These are phyloP conservation scores for Chelidonichthys spinosus DNA, from an alignment of 2,797 vertebrate species.

Conservation along the genomic window DNA sequence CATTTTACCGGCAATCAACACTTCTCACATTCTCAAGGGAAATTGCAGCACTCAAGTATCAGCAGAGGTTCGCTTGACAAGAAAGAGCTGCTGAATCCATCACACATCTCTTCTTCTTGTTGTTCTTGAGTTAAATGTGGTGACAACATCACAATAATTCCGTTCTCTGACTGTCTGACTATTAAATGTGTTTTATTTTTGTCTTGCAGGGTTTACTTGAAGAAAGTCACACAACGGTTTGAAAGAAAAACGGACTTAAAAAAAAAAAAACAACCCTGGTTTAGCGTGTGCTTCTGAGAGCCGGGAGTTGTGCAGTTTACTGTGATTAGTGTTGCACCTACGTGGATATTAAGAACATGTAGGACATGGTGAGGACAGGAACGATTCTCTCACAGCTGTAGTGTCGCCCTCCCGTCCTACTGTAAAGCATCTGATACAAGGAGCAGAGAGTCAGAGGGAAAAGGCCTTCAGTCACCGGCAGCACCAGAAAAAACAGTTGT, in stretches of 20 bases:
- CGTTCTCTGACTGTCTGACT: constrained; percentile 36
- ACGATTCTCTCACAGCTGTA: constrained; percentile 37
- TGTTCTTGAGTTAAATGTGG: constrained; percentile 15
- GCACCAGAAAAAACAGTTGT: constrained; percentile 42
- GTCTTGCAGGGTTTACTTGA: constrained; percentile 82
- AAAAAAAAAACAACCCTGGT: constrained; percentile 7
- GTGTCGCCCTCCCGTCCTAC: constrained; percentile 27
- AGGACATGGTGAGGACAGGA: constrained; percentile 66
- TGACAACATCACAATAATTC: constrained; percentile 10
- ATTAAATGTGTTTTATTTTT: constrained; percentile 66
- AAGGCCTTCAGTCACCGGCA: constrained; percentile 44
- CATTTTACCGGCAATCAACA: constrained; percentile 22
- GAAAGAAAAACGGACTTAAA: constrained; percentile 52
- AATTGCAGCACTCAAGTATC: neutral
- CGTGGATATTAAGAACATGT: constrained; percentile 46
- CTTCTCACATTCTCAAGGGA: neutral
- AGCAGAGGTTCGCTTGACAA: neutral
- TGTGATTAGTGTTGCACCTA: constrained; percentile 27
- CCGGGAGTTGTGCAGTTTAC: constrained; percentile 39
- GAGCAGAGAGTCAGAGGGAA: constrained; percentile 14
- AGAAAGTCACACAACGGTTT: constrained; percentile 58
- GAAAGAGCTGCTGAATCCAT: constrained; percentile 7
- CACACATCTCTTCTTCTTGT: neutral
- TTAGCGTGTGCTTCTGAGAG: constrained; percentile 38
- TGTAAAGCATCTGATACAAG: constrained; percentile 42